Percentiles rank a stretch among this genome's conserved stretches.
Conservation (phyloP, 2,888 invertebrate species). For the Hoplodrina ambigua region DNA sequence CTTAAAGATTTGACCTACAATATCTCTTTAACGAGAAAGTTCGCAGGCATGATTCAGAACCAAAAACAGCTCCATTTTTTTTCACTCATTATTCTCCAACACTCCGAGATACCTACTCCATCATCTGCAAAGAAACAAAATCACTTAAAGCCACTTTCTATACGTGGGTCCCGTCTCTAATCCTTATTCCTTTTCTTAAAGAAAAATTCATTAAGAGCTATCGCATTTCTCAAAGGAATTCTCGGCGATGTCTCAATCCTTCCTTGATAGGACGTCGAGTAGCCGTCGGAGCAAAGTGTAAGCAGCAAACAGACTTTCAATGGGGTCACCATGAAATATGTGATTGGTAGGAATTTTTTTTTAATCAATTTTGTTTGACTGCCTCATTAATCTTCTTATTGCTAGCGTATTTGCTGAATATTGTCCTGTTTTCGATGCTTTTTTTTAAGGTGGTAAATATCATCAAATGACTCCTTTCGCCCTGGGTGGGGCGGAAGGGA, state of each 20-base stretch:
- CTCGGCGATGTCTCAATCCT: conserved; percentile 58
- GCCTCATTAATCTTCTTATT: too few relatives aligned
- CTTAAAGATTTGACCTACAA: too few relatives aligned
- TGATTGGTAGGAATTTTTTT: neutral
- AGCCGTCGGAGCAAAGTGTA: conserved; percentile 48
- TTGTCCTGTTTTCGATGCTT: too few relatives aligned
- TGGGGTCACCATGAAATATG: conserved; percentile 28
- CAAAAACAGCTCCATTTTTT: neutral
- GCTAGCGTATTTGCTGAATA: too few relatives aligned
- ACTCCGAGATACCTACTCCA: conserved; percentile 9
- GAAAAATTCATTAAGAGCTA: conserved; percentile 63
- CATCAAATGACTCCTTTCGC: too few relatives aligned
- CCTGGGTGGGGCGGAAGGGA: too few relatives aligned
- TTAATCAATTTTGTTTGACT: neutral
- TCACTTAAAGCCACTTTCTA: conserved; percentile 32
- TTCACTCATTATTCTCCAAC: neutral
- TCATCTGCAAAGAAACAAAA: conserved; percentile 24
- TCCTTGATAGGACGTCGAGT: conserved; percentile 55
- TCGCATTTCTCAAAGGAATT: conserved; percentile 52
- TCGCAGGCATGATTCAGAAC: neutral
- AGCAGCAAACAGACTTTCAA: conserved; percentile 45
- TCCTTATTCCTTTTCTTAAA: conserved; percentile 44
- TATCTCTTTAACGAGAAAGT: too few relatives aligned
- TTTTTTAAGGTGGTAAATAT: too few relatives aligned
- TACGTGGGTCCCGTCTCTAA: conserved; percentile 28